Conservation (phyloP, 2,888 invertebrate genomes). For the Lepidochitona cinerea region DNA sequence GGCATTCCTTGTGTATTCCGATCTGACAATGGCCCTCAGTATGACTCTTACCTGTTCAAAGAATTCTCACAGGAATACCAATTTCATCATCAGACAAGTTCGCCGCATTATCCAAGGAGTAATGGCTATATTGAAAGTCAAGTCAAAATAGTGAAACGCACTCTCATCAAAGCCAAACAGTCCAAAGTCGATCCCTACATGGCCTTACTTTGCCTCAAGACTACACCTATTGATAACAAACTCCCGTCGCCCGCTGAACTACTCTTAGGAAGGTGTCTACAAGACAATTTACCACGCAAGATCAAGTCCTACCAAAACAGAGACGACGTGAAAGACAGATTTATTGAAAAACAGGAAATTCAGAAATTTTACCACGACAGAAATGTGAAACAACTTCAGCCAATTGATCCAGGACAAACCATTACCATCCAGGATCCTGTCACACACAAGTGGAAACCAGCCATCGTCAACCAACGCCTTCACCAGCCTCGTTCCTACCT, state of each 20-base stretch:
- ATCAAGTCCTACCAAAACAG: neutral
- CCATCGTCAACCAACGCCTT: neutral
- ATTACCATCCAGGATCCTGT: neutral
- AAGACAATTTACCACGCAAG: constrained; percentile 4
- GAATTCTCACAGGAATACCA: neutral
- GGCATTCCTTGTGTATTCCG: constrained; percentile 22
- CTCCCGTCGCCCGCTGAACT: constrained; percentile 6
- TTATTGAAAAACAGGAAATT: neutral
- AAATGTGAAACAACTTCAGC: neutral
- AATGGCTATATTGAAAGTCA: constrained; percentile 11
- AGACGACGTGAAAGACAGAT: neutral
- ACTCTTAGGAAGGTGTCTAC: neutral
- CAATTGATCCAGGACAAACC: neutral
- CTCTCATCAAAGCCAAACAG: neutral
- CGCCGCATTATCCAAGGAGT: neutral
- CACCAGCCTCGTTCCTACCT: too few species aligned
- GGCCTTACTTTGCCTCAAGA: neutral
- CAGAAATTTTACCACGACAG: neutral
- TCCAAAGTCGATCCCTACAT: neutral
- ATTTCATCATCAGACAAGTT: neutral
- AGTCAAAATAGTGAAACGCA: constrained; percentile 1
- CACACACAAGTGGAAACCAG: neutral
- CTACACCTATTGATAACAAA: constrained; percentile 1
- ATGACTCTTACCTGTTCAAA: neutral
- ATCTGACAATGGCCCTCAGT: constrained; percentile 36